Percentiles rank a stretch among this genome's conserved stretches.
Evolutionary conservation across 2,888 invertebrate species (phyloP).

Genomic region (Trachelus troglodyta): DNA sequence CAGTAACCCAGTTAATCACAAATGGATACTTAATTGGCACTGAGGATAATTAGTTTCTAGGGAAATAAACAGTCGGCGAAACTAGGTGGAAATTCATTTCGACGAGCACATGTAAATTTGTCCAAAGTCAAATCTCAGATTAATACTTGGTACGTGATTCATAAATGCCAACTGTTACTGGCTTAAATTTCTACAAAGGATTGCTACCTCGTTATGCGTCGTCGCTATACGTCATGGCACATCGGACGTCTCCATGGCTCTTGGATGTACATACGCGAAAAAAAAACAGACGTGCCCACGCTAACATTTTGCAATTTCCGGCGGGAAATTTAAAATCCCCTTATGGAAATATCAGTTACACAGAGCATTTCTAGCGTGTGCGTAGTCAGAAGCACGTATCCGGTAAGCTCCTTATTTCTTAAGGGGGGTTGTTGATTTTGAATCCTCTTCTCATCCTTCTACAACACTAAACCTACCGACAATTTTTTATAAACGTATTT

Average conservation of each 20-base stretch:
- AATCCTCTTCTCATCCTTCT: no score
- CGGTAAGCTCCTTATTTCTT: no score
- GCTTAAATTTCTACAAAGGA: neutral
- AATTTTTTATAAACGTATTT: no score
- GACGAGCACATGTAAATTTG: neutral
- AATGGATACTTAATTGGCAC: neutral
- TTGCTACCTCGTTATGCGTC: neutral
- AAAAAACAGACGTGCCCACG: neutral
- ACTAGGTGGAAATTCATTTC: neutral
- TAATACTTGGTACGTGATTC: neutral
- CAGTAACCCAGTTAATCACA: neutral
- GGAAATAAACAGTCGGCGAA: neutral
- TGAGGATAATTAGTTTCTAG: neutral
- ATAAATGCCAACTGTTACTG: neutral
- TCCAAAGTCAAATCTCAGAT: neutral
- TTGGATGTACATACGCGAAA: neutral
- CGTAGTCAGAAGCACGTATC: neutral
- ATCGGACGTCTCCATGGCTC: neutral
- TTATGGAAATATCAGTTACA: neutral
- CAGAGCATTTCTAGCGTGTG: neutral
- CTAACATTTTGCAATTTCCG: neutral
- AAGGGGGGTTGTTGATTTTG: no score
- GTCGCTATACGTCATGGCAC: neutral
- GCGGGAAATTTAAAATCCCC: neutral
- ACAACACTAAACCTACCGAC: no score